A percentile compares a stretch with the other conserved stretches of the same genome.
These are phyloP conservation scores for Pholis gunnellus DNA, from an alignment of 2,113 vertebrate species.

Conservation along the genomic window DNA sequence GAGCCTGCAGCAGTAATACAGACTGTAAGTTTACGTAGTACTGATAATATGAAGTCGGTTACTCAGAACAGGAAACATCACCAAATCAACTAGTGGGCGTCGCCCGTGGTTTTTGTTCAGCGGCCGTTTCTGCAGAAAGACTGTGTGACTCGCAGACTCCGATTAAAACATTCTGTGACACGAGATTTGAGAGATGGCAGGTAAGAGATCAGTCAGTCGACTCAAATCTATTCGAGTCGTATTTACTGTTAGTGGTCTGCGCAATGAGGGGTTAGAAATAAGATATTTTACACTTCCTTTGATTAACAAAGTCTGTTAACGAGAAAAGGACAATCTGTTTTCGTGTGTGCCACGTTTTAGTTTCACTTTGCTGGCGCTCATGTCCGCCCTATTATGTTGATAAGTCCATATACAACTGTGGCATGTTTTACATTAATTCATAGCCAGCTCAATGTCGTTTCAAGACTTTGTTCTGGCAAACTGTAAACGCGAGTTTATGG, in stretches of 20 bases:
- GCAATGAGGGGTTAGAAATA: not conserved
- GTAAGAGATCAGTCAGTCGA: conserved; percentile 9
- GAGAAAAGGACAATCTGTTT: not conserved
- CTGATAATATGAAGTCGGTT: not conserved
- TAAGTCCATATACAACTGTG: not conserved
- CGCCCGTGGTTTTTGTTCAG: not conserved
- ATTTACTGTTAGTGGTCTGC: not conserved
- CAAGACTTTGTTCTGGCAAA: too few relatives aligned
- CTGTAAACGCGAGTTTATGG: not conserved
- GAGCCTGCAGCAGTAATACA: not conserved
- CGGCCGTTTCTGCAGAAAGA: not conserved
- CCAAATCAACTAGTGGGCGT: not conserved
- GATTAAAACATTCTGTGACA: not conserved
- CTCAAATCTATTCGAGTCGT: not conserved
- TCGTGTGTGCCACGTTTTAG: not conserved
- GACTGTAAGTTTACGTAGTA: not conserved
- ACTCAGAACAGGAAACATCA: not conserved
- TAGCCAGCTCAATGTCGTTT: too few relatives aligned
- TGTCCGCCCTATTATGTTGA: not conserved
- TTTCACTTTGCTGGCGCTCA: not conserved
- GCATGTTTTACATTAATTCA: not conserved
- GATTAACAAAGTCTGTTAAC: not conserved
- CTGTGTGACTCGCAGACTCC: too few relatives aligned
- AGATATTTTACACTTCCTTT: not conserved
- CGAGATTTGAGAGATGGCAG: conserved; percentile 36